Conservation (phyloP, 2,113 vertebrate species). For the Astur gentilis region DNA sequence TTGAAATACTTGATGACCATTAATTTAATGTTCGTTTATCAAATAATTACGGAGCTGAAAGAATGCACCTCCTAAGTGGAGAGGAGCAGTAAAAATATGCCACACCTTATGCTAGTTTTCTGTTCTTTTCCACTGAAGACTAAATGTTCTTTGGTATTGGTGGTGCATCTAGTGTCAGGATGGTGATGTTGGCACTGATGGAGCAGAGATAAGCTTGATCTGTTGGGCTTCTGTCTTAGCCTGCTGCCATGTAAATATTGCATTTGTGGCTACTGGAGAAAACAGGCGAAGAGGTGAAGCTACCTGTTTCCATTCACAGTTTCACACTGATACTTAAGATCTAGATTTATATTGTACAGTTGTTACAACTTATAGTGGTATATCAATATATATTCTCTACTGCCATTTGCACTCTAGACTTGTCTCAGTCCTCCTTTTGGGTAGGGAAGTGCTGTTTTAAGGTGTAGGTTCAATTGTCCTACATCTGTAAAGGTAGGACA, state of each 20-base stretch:
- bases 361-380: neutral
- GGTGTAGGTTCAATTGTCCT: neutral
- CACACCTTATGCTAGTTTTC: neutral
- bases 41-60: neutral
- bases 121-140: neutral
- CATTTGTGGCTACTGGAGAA: neutral
- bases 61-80: neutral
- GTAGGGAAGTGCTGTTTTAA: neutral
- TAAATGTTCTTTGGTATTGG: neutral
- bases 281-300: neutral
- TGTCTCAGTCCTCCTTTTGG: neutral
- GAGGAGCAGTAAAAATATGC: neutral
- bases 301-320: neutral
- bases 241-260: neutral
- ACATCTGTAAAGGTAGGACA: neutral
- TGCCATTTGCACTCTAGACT: neutral
- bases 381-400: neutral
- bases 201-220: neutral
- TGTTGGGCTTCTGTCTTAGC: neutral
- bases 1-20: neutral
- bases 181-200: neutral
- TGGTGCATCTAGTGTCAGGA: neutral
- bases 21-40: neutral
- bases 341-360: neutral
- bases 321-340: neutral